Conservation (phyloP, 2,797 vertebrate genomes). For the Hypotaenidia okinawae region DNA sequence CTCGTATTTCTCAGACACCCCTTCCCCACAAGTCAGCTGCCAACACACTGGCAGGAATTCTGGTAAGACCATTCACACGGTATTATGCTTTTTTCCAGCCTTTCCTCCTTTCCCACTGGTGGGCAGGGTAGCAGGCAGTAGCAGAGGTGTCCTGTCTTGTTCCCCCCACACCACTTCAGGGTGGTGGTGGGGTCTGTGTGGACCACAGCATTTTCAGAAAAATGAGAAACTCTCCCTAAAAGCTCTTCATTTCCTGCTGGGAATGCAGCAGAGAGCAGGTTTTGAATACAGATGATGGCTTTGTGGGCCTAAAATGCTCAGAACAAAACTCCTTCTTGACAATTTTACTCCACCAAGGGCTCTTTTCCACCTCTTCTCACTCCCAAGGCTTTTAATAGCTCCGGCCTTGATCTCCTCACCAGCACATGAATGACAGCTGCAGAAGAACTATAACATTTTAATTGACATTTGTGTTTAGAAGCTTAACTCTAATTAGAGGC, state of each 20-base stretch:
- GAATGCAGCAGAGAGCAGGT: background rate
- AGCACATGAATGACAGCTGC: conserved; percentile 50
- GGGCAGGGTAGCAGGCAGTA: background rate
- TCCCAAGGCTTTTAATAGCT: conserved; percentile 17
- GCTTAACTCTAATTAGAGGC: conserved; percentile 48
- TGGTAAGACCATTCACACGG: background rate
- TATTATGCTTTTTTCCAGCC: background rate
- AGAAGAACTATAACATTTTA: conserved; percentile 47
- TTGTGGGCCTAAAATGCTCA: background rate
- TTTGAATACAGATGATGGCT: background rate
- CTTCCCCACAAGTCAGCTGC: background rate
- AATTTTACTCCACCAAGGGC: background rate
- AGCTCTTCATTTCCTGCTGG: background rate
- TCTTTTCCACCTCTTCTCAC: background rate
- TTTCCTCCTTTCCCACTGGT: background rate
- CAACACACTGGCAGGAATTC: background rate
- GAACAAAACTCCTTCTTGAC: background rate
- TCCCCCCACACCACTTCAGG: background rate
- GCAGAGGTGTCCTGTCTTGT: background rate
- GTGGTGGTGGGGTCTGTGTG: background rate
- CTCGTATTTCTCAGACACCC: background rate
- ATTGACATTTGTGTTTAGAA: conserved; percentile 51
- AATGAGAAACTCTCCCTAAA: background rate
- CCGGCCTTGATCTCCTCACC: conserved; percentile 24
- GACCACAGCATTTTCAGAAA: background rate